phyloP scores from a whole-genome alignment of 2,797 vertebrate species.

The Peromyscus attwateri region DNA sequence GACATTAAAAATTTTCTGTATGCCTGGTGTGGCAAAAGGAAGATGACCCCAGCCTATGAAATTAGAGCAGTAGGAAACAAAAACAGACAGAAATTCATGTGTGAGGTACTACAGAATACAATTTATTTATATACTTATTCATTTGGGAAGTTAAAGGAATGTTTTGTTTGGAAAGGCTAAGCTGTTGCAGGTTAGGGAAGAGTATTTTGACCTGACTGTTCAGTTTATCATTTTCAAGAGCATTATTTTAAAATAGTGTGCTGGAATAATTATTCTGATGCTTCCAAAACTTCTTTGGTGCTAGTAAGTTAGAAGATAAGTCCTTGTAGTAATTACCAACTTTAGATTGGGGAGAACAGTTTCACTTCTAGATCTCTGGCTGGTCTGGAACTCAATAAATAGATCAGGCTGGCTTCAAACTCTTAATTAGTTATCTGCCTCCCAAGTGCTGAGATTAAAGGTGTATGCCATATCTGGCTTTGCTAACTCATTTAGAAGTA shows the following conservation, averaged over 20 bases:
- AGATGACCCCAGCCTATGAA: conserved; percentile 94
- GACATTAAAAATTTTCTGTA: conserved; percentile 98
- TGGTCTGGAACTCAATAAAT: not conserved
- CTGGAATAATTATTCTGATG: conserved; percentile 5
- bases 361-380: not conserved
- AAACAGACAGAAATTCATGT: conserved; percentile 95
- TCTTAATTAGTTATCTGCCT: not conserved
- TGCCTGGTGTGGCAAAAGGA: conserved; percentile 97
- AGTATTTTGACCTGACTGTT: not conserved
- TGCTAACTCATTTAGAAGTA: not conserved
- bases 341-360: not conserved
- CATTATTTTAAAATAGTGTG: not conserved
- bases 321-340: not conserved
- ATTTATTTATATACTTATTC: not conserved
- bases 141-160: conserved; percentile 17
- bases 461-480: not conserved
- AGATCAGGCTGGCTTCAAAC: not conserved
- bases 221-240: not conserved
- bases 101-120: conserved; percentile 90
- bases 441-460: not conserved
- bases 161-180: conserved; percentile 53
- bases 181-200: not conserved
- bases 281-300: not conserved
- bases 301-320: not conserved
- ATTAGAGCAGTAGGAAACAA: conserved; percentile 95